Evolutionary conservation across 1,140 invertebrate species (phyloP).

Genomic region (Calycopis cecrops): DNA sequence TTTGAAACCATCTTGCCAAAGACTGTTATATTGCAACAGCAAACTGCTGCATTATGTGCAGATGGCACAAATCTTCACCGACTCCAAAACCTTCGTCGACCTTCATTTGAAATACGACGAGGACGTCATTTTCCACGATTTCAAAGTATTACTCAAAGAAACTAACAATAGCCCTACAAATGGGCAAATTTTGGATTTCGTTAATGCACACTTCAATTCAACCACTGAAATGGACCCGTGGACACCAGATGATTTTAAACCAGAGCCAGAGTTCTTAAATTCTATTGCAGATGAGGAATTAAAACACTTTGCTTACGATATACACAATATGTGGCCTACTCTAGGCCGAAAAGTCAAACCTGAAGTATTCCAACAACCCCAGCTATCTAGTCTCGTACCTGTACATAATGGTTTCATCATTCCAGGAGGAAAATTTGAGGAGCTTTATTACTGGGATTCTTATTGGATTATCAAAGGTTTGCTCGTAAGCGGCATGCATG

Average conservation of each 20-base stretch:
- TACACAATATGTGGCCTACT: slow-evolving; percentile 83
- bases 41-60: slow-evolving; percentile 85
- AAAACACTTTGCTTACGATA: slow-evolving; percentile 73
- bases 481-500: slow-evolving; percentile 82
- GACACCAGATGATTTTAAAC: slow-evolving; percentile 79
- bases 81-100: slow-evolving; percentile 93
- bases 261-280: slow-evolving; percentile 77
- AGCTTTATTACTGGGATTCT: slow-evolving; percentile 93
- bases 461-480: slow-evolving; percentile 92
- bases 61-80: slow-evolving; percentile 80
- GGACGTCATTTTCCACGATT: slow-evolving; percentile 66
- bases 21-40: slow-evolving; percentile 86
- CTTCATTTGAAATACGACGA: slow-evolving; percentile 42
- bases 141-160: slow-evolving; percentile 78
- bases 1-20: slow-evolving; percentile 55
- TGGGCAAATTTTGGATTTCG: slow-evolving; percentile 77
- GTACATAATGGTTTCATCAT: slow-evolving; percentile 88
- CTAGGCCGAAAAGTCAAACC: slow-evolving; percentile 81
- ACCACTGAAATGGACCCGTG: slow-evolving; percentile 75
- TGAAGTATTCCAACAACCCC: slow-evolving; percentile 78
- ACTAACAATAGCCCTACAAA: slow-evolving; percentile 74
- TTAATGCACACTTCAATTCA: slow-evolving; percentile 69
- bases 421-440: slow-evolving; percentile 90
- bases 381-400: slow-evolving; percentile 83
- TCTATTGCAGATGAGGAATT: slow-evolving; percentile 79